A percentile compares a stretch with the other conserved stretches of the same genome.
These are phyloP conservation scores for Lordiphosa mommai DNA, from an alignment of 1,140 invertebrate genomes.

Conservation along the genomic window DNA sequence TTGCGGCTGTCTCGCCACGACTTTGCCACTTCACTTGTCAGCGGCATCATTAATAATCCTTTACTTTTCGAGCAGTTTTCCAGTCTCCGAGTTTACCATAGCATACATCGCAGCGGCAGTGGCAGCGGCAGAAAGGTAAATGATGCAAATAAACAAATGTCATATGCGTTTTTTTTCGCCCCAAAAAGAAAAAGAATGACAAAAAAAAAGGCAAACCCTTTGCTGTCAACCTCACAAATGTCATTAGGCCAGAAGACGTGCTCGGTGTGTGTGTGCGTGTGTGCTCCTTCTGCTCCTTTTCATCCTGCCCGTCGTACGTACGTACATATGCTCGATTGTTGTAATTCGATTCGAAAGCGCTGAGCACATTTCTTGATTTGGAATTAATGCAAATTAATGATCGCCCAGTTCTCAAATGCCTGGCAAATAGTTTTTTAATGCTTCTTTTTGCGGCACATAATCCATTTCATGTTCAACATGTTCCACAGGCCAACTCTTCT, in stretches of 20 bases:
- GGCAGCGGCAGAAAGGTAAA: conserved; percentile 61
- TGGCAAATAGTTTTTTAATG: conserved; percentile 71
- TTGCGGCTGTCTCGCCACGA: conserved; percentile 20
- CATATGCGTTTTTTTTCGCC: conserved; percentile 56
- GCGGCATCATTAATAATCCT: conserved; percentile 75
- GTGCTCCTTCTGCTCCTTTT: conserved; percentile 4
- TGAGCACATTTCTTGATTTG: conserved; percentile 67
- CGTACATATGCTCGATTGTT: conserved; percentile 70
- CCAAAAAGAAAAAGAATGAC: conserved; percentile 3
- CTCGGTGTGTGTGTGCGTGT: conserved; percentile 17
- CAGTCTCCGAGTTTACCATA: conserved; percentile 8
- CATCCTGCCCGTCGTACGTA: conserved; percentile 24
- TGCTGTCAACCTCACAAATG: conserved; percentile 74
- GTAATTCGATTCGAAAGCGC: conserved; percentile 70
- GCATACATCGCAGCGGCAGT: conserved; percentile 6
- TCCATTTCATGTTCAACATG: no score
- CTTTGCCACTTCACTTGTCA: conserved; percentile 73
- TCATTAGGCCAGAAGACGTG: conserved; percentile 70
- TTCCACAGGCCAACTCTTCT: no score
- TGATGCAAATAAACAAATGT: conserved; percentile 79
- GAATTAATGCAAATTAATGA: conserved; percentile 79
- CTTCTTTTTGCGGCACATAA: conserved; percentile 10
- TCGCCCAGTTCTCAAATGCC: conserved; percentile 1
- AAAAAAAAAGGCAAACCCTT: conserved; percentile 12
- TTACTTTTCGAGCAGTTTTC: conserved; percentile 34